These are phyloP conservation scores for Lasioglossum morio DNA, from an alignment of 2,888 invertebrate species.

Conservation along the genomic window DNA sequence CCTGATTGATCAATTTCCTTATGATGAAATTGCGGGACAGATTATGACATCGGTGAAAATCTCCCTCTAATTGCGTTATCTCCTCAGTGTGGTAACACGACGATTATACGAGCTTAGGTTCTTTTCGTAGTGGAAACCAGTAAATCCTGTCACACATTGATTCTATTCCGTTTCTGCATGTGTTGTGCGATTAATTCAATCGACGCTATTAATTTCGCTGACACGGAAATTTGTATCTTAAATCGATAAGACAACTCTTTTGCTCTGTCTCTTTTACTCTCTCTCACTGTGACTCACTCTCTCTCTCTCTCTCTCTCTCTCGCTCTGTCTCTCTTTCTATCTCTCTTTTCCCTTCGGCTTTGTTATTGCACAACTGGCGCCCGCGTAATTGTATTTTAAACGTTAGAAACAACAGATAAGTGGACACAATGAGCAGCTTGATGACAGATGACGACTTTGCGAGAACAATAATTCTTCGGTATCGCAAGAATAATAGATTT, in stretches of 20 bases:
- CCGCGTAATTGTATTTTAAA: not conserved
- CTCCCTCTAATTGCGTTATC: constrained; percentile 20
- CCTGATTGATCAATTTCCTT: not conserved
- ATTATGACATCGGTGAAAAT: constrained; percentile 27
- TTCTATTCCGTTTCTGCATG: not conserved
- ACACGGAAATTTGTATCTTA: constrained; percentile 31
- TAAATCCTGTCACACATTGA: constrained; percentile 13
- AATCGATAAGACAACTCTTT: constrained; percentile 23
- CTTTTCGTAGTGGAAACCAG: not conserved
- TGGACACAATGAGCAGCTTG: not conserved
- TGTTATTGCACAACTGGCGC: constrained; percentile 17
- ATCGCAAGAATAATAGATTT: not conserved
- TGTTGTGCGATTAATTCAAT: constrained; percentile 21
- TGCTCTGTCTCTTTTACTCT: not conserved
- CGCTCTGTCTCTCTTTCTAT: not conserved
- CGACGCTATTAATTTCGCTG: constrained; percentile 16
- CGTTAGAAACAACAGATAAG: constrained; percentile 7
- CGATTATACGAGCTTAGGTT: not conserved
- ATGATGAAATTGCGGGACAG: constrained; percentile 11
- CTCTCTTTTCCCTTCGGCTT: not conserved
- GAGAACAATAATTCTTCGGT: not conserved
- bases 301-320: not conserved
- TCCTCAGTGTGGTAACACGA: constrained; percentile 5
- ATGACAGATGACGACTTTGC: not conserved
- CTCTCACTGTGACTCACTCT: not conserved